These are phyloP conservation scores for Scaeva pyrastri DNA, from an alignment of 2,888 invertebrate genomes.

Conservation along the genomic window DNA sequence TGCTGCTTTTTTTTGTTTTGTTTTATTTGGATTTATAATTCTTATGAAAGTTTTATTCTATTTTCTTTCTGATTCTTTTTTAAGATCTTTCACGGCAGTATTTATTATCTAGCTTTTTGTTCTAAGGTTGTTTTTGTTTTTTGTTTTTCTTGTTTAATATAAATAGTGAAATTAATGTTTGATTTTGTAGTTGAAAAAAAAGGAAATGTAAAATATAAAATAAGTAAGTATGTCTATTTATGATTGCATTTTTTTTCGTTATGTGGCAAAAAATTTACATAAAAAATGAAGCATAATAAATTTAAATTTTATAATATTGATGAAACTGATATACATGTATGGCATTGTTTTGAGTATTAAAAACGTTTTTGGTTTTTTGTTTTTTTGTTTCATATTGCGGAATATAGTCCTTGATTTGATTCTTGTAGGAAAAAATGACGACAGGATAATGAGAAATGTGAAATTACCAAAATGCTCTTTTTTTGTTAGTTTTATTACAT, in stretches of 20 bases:
- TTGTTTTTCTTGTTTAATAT: slow-evolving; percentile 10
- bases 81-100: slow-evolving; percentile 74
- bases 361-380: slow-evolving; percentile 45
- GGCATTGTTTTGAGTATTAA: slow-evolving; percentile 63
- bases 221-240: neutral
- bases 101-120: slow-evolving; percentile 72
- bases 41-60: slow-evolving; percentile 38
- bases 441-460: slow-evolving; percentile 56
- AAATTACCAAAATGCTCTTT: slow-evolving; percentile 53
- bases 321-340: slow-evolving; percentile 32
- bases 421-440: slow-evolving; percentile 60
- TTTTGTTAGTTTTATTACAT: slow-evolving; percentile 33
- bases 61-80: slow-evolving; percentile 61
- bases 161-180: slow-evolving; percentile 50
- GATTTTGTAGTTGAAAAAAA: slow-evolving; percentile 42
- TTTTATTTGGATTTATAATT: slow-evolving; percentile 47
- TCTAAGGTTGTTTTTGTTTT: slow-evolving; percentile 61
- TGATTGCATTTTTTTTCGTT: slow-evolving; percentile 10
- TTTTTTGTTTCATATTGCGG: slow-evolving; percentile 22
- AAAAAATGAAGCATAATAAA: neutral
- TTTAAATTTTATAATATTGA: neutral
- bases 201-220: neutral
- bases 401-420: slow-evolving; percentile 52
- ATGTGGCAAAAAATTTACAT: neutral
- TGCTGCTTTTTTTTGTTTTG: too few relatives aligned